Evolutionary conservation across 2,113 vertebrate species (phyloP), one percentile per base, ranked within the genome.

Genomic region (Nymphicus hollandicus): DNA sequence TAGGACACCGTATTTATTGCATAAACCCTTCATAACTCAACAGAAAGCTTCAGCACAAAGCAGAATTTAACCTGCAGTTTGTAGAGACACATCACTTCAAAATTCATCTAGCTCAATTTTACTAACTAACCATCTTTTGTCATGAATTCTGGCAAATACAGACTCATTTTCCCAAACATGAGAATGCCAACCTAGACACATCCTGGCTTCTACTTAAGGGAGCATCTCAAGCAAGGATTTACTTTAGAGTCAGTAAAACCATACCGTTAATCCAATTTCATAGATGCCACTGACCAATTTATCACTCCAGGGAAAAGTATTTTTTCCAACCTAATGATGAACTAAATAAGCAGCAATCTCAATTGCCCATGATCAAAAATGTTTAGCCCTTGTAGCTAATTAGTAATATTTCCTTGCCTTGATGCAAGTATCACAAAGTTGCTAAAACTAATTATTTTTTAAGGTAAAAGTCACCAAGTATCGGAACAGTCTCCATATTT

Each of bases 231-330:
- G 86, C 39, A 88, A 92, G 81, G 37, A 79, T 88, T 90, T 85
- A 43, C 39, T 65, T 70, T 12, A 81, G 43, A 83, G 39, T 78
- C 80, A 81, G 50, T 81, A 85, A 91, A 89, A 80, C 43, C 19
- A 60, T 70, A 91, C 39, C 29, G 86, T 84, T 95, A 85, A 89
- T 90, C 65, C 33, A 81, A 50, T 81, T 82, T 91, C 89, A 81
- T 65, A 88, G 78, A 79, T 27, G 74, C 61, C 70, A 35, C 29
- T 14, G 2, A 77, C 52, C 66, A 86, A 81, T 77, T 89, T 83
- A 88, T 71, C 87, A 95, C 74, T 78, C 52, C 46, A 43, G 12
- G 13, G 70, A 46, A 81, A 89, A 93, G 73, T n/a, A 64, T 20
- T 68, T 73, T 69, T 53, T 82, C 66, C 72, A 69, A 10, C n/a